Evolutionary conservation across 2,888 invertebrate genomes (phyloP), one percentile per base, ranked within the genome.

Genomic region (Hirtodrosophila trivittata): DNA sequence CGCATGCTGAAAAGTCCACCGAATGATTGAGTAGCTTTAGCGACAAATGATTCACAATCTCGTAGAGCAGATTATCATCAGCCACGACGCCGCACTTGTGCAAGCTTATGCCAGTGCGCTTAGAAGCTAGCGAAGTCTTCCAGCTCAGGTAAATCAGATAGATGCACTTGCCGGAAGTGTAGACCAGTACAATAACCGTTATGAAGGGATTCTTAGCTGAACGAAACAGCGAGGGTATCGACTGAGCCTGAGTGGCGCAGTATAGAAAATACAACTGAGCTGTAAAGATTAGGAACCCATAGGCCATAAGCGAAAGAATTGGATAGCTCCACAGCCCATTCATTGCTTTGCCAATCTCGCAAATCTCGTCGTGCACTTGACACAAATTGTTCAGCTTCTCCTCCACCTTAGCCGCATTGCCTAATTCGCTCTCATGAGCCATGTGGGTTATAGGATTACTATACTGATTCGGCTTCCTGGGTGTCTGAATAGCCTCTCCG

Each of bases 31-130:
- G 78, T 49, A 91, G 59, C 55, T 91, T 91, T 28, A 91, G 67
- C 1, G 91, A 91, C 37, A 91, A 78, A 68, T 91, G 91, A 75
- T 91, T 91, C 0, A 90, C 91, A 52, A 90, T 89, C 78, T 91
- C 90, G 64, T 90, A 91, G 3, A 90, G 84, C 37, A 80, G 73
- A 82, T 89, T 90, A 57, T 91, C 88, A 72, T 91, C 91, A 1
- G 89, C 89, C 6, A 88, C 88, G 25, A 90, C 87, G 0, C 89
- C 90, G 51, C 90, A 90, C 66, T 91, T 91, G 66, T 91, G 91
- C 45, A 91, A 55, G 46, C 88, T 90, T 39, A 91, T 89, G 1
- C 91, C 91, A 30, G 90, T 91, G 37, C 88, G 87, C 62, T 90
- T 90, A 0, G 91, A 89, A 39, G 90, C 89, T 56, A 90, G 66